These are phyloP conservation scores for Synchiropus splendidus DNA, from an alignment of 2,113 vertebrate genomes.

Conservation along the genomic window DNA sequence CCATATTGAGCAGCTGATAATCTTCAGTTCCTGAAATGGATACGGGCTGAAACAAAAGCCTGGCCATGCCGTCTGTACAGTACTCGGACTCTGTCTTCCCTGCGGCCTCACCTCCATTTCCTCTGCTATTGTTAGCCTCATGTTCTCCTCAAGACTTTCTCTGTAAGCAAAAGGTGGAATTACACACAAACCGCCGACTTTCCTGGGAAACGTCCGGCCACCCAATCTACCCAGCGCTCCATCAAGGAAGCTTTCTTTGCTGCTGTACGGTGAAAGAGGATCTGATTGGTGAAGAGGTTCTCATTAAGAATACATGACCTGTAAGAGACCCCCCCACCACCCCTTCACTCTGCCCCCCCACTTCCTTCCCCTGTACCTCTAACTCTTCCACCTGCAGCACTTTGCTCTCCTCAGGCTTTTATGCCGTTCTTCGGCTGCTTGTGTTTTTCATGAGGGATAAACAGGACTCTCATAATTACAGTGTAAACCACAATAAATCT, in stretches of 20 bases:
- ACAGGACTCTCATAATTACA: no score
- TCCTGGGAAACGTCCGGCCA: conserved; percentile 22
- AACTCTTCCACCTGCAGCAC: conserved; percentile 17
- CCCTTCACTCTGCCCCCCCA: conserved; percentile 3
- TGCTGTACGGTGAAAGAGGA: conserved; percentile 46
- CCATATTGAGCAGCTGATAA: conserved; percentile 15
- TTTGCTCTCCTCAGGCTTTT: conserved; percentile 3
- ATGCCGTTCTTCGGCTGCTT: not conserved
- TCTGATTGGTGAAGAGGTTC: conserved; percentile 43
- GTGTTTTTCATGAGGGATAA: no score
- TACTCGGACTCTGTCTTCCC: conserved; percentile 1
- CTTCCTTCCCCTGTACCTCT: conserved; percentile 14
- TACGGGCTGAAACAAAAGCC: conserved; percentile 11
- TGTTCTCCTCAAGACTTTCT: conserved; percentile 6
- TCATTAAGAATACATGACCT: conserved; percentile 63
- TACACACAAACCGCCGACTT: conserved; percentile 45
- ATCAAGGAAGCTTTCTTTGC: conserved; percentile 24
- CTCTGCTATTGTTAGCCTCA: conserved; percentile 22
- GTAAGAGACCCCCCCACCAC: conserved; percentile 13
- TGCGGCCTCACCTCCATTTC: conserved; percentile 4
- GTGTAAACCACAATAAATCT: no score
- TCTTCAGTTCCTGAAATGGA: conserved; percentile 18
- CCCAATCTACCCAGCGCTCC: conserved; percentile 28
- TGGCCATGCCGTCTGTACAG: not conserved
- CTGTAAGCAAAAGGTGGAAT: conserved; percentile 34